Conservation (phyloP, 2,113 vertebrate species). For the Paralichthys olivaceus region DNA sequence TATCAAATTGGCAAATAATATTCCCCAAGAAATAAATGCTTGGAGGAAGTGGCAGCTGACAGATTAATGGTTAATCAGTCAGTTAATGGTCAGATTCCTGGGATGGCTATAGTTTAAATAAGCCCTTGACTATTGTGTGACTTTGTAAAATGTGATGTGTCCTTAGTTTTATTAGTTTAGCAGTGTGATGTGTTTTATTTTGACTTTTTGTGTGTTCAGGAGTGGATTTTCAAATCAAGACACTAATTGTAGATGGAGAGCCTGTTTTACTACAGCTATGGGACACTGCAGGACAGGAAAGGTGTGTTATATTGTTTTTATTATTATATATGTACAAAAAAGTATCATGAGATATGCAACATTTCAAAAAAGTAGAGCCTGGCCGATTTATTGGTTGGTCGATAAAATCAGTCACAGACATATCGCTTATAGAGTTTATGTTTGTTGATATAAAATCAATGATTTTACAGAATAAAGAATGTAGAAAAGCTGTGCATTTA, state of each 20-base stretch:
- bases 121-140: neutral
- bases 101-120: neutral
- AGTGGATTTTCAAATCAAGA: constrained; percentile 98
- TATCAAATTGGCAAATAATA: neutral
- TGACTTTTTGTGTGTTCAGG: constrained; percentile 76
- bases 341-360: no score
- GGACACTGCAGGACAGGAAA: constrained; percentile 97
- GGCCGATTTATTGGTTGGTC: no score
- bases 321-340: no score
- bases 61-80: neutral
- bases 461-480: no score
- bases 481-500: no score
- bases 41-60: neutral
- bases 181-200: neutral
- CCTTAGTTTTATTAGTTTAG: neutral
- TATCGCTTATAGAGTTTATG: no score
- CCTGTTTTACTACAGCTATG: constrained; percentile 90
- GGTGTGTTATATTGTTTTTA: constrained; percentile 74
- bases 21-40: neutral
- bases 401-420: no score
- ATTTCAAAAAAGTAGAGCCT: no score
- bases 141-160: neutral
- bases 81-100: neutral
- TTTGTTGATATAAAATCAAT: no score
- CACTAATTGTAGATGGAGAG: constrained; percentile 93